These are phyloP conservation scores for Phylloscopus trochiloides DNA, from an alignment of 2,113 vertebrate species.

Conservation along the genomic window DNA sequence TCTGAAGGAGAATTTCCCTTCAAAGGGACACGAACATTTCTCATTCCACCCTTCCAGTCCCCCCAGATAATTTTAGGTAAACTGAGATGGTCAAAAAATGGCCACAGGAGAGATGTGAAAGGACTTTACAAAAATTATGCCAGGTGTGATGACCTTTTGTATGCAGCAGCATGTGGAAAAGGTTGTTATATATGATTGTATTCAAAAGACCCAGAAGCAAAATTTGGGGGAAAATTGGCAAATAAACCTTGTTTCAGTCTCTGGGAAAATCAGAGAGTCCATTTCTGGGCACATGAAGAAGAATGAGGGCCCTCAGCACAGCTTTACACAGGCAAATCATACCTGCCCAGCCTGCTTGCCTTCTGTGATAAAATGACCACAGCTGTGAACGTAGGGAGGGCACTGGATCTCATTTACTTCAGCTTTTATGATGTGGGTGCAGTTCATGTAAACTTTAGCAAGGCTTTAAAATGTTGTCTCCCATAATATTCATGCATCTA, in stretches of 20 bases:
- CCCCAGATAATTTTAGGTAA: neutral
- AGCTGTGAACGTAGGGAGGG: neutral
- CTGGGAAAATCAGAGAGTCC: neutral
- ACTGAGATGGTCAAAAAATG: neutral
- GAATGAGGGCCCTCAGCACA: neutral
- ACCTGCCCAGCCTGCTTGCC: neutral
- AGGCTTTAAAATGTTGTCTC: neutral
- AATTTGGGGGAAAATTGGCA: neutral
- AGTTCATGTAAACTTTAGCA: neutral
- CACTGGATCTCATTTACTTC: neutral
- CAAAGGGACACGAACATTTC: neutral
- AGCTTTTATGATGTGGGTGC: neutral
- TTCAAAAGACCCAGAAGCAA: neutral
- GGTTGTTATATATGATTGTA: no score
- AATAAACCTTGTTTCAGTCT: neutral
- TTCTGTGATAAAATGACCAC: neutral
- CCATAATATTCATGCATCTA: neutral
- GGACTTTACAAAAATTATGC: neutral
- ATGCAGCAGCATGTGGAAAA: neutral
- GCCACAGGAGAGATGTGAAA: neutral
- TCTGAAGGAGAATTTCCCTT: neutral
- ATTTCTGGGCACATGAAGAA: neutral
- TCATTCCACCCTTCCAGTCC: accelerated
- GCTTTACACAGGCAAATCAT: neutral
- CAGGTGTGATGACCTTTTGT: neutral